Percentiles rank a stretch among this genome's conserved stretches.
Evolutionary conservation across 2,888 invertebrate genomes (phyloP).

Genomic region (Ceraclea dissimilis): DNA sequence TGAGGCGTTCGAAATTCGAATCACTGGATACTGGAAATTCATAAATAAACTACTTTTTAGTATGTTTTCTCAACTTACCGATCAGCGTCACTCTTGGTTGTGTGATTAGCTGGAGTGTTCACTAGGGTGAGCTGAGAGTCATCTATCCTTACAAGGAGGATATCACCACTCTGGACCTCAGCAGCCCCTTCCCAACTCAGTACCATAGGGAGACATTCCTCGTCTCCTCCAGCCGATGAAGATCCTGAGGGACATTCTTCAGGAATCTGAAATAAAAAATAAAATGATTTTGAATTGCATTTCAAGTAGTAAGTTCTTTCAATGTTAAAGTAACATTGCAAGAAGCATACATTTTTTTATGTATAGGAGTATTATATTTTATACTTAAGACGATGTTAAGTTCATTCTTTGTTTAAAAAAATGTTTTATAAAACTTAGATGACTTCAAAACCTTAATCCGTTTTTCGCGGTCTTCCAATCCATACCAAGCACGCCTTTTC

Average conservation of each 20-base stretch:
- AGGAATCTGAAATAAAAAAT: constrained; percentile 31
- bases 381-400: too few relatives aligned
- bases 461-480: too few relatives aligned
- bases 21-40: too few relatives aligned
- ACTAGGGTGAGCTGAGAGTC: constrained; percentile 49
- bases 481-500: too few relatives aligned
- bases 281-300: background rate
- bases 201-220: constrained; percentile 50
- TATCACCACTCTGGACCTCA: constrained; percentile 65
- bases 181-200: constrained; percentile 60
- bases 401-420: too few relatives aligned
- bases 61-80: constrained; percentile 38
- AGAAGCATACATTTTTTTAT: too few relatives aligned
- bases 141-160: constrained; percentile 62
- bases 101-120: constrained; percentile 31
- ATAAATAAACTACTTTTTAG: too few relatives aligned
- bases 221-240: constrained; percentile 31
- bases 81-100: constrained; percentile 30
- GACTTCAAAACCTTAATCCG: too few relatives aligned
- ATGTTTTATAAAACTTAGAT: too few relatives aligned
- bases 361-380: too few relatives aligned
- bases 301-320: background rate
- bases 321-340: too few relatives aligned
- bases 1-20: too few relatives aligned
- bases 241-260: constrained; percentile 29